Evolutionary conservation across 2,797 vertebrate genomes (phyloP), one percentile per base, ranked within the genome.

Genomic region (Pelobates cultripes): DNA sequence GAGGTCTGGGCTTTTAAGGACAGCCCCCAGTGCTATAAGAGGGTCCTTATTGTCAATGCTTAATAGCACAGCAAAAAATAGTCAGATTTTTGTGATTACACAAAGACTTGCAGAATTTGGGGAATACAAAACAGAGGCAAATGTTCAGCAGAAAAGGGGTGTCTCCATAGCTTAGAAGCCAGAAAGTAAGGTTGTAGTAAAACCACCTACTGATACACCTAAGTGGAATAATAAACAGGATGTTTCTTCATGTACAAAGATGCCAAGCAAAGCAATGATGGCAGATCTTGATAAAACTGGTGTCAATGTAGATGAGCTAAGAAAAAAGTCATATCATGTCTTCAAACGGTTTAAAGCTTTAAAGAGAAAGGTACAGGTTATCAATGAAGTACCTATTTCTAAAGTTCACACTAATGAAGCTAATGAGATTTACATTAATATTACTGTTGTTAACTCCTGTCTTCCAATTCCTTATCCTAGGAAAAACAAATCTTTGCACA

Each of bases 11-110:
- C n/a, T n/a, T n/a, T n/a, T n/a, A n/a, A n/a, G 5, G 5, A 66
- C n/a, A 66, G 63, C 63, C 63, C 63, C 63, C 63, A 66, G 63
- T 66, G 63, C 17, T 66, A 66, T 28, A 66, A 66, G 63, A 66
- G 17, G 63, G 3, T 4, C 63, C 63, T 17, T 66, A 40, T 66
- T 66, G n/a, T 66, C 28, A 28, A 40, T 66, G 63, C 28, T 66
- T 28, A 66, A 66, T 28, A n/a, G 63, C 12, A 66, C 63, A 2
- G 17, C 14, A 41, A n/a, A 40, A 66, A 66, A 66, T 28, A 6
- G 63, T 6, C 63, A 66, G 3, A 66, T 66, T 3, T 66, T 66
- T 66, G 57, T 60, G 57, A 60, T 60, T n/a, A 28, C 28, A 28
- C 28, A 28, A 28, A 28, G 28, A 28, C 28, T 28, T 28, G 28